Percentiles rank a stretch among this genome's conserved stretches.
These are phyloP conservation scores for Bedellia somnulentella DNA, from an alignment of 2,888 invertebrate genomes.

Conservation along the genomic window DNA sequence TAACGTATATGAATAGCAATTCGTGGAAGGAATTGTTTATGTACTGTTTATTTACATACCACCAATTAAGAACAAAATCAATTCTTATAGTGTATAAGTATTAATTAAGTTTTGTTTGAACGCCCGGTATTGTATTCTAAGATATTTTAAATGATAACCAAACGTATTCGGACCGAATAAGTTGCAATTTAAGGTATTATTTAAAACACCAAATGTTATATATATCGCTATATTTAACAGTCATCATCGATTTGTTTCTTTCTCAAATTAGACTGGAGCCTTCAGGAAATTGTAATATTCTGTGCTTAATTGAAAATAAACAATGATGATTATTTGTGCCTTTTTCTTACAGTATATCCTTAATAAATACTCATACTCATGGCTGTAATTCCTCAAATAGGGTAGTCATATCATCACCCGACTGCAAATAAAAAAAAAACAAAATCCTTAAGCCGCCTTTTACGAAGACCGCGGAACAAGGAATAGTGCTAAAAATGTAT, in stretches of 20 bases:
- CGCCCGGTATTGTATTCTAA: conserved; percentile 9
- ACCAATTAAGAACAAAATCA: too few species aligned
- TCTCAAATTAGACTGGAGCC: conserved; percentile 44
- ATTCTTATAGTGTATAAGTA: neutral
- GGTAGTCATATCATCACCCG: too few species aligned
- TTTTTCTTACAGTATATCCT: too few species aligned
- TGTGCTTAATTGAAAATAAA: conserved; percentile 61
- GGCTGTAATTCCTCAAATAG: too few species aligned
- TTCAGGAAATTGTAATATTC: conserved; percentile 54
- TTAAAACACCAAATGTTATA: conserved; percentile 16
- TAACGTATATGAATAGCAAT: conserved; percentile 1
- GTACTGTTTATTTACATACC: too few species aligned
- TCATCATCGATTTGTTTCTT: conserved; percentile 25
- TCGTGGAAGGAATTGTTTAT: neutral
- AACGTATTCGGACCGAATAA: neutral
- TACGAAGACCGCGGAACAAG: too few species aligned
- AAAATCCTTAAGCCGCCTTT: too few species aligned
- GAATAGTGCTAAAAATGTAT: too few species aligned
- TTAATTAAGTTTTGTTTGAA: conserved; percentile 12
- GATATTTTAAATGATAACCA: neutral
- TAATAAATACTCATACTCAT: too few species aligned
- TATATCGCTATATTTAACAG: conserved; percentile 6
- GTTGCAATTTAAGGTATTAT: neutral
- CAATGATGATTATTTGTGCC: conserved; percentile 34
- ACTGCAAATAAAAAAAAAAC: too few species aligned